These are phyloP conservation scores for Catalaphyllia jardinei DNA, from an alignment of 64 coral and sea anemone genomes.

Conservation along the genomic window DNA sequence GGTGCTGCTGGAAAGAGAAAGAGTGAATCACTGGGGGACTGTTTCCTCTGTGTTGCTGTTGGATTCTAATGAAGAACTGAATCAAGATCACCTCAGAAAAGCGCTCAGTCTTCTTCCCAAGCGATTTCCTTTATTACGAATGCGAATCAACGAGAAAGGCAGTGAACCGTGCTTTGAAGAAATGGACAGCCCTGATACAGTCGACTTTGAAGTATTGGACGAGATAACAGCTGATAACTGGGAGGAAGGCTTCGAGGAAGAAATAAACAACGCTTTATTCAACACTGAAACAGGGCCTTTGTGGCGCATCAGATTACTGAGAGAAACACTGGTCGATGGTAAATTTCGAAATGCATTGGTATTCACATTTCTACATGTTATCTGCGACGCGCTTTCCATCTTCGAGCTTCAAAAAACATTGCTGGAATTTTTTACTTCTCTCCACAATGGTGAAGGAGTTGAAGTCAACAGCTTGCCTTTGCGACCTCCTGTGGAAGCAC, in stretches of 20 bases:
- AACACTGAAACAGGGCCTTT: slow-evolving; percentile 41
- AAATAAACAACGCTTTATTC: slow-evolving; percentile 41
- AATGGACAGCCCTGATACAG: slow-evolving; percentile 52
- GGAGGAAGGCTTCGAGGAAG: slow-evolving; percentile 59
- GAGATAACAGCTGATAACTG: slow-evolving; percentile 54
- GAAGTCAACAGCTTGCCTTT: slow-evolving; percentile 43
- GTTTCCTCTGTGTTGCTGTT: slow-evolving; percentile 62
- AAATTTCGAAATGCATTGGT: slow-evolving; percentile 37
- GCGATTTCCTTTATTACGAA: slow-evolving; percentile 46
- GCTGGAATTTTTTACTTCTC: slow-evolving; percentile 11
- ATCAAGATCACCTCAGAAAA: slow-evolving; percentile 26
- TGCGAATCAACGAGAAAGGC: slow-evolving; percentile 9
- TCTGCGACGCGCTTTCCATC: slow-evolving; percentile 51
- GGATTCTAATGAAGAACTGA: slow-evolving; percentile 58
- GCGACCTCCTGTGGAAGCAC: slow-evolving; percentile 2
- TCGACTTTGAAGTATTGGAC: slow-evolving; percentile 29
- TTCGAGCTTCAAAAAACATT: slow-evolving; percentile 33
- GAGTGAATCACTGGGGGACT: slow-evolving; percentile 31
- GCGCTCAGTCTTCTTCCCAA: slow-evolving; percentile 45
- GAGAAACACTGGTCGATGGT: slow-evolving; percentile 34
- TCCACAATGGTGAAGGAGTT: slow-evolving; percentile 25
- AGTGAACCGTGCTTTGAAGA: slow-evolving; percentile 18
- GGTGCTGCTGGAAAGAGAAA: slow-evolving; percentile 31
- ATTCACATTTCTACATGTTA: slow-evolving; percentile 57
- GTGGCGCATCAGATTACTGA: slow-evolving; percentile 61